These are phyloP conservation scores for Andrena camellia DNA, from an alignment of 2,888 invertebrate species.

Conservation along the genomic window DNA sequence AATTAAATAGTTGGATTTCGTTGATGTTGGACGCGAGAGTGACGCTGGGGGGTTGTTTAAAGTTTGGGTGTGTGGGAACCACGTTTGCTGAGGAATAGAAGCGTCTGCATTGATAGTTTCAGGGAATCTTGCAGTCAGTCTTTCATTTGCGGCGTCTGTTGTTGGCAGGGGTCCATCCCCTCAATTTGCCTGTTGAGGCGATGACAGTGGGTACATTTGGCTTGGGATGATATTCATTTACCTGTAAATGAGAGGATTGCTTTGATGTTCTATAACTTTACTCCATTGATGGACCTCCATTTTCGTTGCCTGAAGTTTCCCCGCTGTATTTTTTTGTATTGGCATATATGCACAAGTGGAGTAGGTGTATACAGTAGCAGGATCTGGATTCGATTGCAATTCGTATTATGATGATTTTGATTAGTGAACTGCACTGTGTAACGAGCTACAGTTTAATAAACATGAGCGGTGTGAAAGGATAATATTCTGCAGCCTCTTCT, in stretches of 20 bases:
- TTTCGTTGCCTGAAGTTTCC: too few relatives aligned
- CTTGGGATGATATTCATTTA: too few relatives aligned
- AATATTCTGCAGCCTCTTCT: constrained; percentile 1
- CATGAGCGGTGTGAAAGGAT: neutral
- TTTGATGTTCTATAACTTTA: too few relatives aligned
- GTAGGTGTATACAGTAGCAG: neutral
- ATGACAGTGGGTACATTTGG: too few relatives aligned
- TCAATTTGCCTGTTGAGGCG: too few relatives aligned
- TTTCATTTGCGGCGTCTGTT: neutral
- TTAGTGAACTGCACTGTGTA: neutral
- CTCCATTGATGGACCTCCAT: too few relatives aligned
- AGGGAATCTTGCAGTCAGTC: neutral
- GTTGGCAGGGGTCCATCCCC: too few relatives aligned
- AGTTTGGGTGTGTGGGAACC: neutral
- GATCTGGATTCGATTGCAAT: neutral
- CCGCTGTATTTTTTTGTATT: too few relatives aligned
- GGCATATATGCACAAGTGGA: neutral
- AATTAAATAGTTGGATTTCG: neutral
- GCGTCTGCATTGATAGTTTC: neutral
- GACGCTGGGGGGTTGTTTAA: neutral
- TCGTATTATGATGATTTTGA: neutral
- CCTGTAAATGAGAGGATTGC: too few relatives aligned
- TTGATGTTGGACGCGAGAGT: neutral
- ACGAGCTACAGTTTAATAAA: neutral
- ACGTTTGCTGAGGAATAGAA: neutral